phyloP scores from a whole-genome alignment of 2,113 vertebrate genomes.

The Paradoxurus hermaphroditus region DNA sequence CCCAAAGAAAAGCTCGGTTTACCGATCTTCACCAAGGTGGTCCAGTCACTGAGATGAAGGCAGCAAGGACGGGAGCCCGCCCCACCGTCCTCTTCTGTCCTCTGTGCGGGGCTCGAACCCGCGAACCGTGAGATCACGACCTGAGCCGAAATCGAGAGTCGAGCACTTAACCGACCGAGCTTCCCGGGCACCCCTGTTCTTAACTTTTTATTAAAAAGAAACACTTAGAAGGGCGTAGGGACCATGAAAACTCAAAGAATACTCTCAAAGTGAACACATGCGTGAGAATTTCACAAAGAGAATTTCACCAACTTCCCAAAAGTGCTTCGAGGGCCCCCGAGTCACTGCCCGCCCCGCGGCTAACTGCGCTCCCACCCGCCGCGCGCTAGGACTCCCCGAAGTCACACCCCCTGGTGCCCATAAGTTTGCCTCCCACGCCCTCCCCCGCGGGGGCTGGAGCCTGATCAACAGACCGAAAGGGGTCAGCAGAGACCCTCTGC shows the following conservation, averaged over 20 bases:
- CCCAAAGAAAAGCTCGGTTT: background rate
- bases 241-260: background rate
- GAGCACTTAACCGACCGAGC: no score
- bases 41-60: no score
- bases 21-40: background rate
- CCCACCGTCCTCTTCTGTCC: background rate
- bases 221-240: background rate
- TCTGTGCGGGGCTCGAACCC: no score
- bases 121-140: no score
- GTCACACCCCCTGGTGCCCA: background rate
- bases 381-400: background rate
- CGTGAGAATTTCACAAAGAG: background rate
- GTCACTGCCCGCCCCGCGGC: background rate
- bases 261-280: background rate
- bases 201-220: background rate
- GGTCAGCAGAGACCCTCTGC: background rate
- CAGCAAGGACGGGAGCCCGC: background rate
- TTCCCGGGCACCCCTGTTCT: no score
- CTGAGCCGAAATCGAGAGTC: background rate
- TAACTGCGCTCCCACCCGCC: fast-evolving
- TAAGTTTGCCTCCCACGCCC: no score
- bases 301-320: background rate
- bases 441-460: no score
- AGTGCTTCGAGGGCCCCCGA: background rate
- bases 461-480: no score